Conservation (phyloP, 2,113 vertebrate species). For the Hystrix cristata region DNA sequence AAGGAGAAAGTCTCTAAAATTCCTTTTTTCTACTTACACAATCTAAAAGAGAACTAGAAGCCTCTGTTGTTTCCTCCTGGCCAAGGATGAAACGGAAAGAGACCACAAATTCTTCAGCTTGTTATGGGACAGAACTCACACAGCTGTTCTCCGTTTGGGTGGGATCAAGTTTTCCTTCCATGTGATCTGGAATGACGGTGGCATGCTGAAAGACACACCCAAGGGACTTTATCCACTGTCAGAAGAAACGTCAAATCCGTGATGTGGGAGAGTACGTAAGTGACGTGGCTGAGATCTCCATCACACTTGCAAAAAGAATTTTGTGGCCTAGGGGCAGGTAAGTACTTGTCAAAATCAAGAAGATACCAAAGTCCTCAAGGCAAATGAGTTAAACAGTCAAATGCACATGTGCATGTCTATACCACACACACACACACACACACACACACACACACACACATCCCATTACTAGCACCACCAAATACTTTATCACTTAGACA, state of each 20-base stretch:
- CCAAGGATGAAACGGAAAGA: background rate
- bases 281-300: background rate
- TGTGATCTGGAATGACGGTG: background rate
- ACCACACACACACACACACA: too few relatives aligned
- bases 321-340: background rate
- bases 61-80: background rate
- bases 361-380: background rate
- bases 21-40: background rate
- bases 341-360: background rate
- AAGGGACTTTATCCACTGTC: background rate
- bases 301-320: background rate
- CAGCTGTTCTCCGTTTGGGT: background rate
- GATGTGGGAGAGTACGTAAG: background rate
- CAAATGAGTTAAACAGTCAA: background rate
- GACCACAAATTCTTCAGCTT: too few relatives aligned
- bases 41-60: background rate
- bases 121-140: background rate
- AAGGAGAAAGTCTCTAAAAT: background rate
- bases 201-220: background rate
- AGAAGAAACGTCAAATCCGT: background rate
- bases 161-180: background rate
- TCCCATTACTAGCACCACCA: too few relatives aligned
- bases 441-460: background rate
- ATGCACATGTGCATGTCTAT: rapidly evolving
- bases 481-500: too few relatives aligned